These are phyloP conservation scores for Oreocharis arfaki DNA, from an alignment of 2,113 vertebrate species.

Conservation along the genomic window DNA sequence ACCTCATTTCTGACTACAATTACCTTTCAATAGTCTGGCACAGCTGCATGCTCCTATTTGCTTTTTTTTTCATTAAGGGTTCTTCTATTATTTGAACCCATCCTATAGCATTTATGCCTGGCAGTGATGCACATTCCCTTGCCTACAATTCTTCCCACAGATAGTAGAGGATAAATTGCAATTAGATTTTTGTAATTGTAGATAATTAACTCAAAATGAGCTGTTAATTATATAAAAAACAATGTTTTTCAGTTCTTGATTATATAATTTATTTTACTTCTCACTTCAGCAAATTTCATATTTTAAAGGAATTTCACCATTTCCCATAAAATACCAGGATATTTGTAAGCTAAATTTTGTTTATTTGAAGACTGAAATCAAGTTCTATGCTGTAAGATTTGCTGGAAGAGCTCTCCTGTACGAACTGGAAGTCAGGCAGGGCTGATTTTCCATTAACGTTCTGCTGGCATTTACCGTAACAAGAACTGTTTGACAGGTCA, in stretches of 20 bases:
- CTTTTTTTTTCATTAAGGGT: conserved; percentile 67
- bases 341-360: conserved; percentile 49
- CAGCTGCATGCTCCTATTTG: conserved; percentile 62
- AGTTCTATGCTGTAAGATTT: conserved; percentile 39
- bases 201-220: conserved; percentile 80
- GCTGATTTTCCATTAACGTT: conserved; percentile 18
- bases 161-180: conserved; percentile 77
- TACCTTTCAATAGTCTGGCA: conserved; percentile 62
- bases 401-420: conserved; percentile 10
- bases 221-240: conserved; percentile 75
- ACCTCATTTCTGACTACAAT: conserved; percentile 66
- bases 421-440: conserved; percentile 10
- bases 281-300: conserved; percentile 63
- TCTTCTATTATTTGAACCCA: conserved; percentile 64
- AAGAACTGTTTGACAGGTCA: not conserved
- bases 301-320: conserved; percentile 60
- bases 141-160: conserved; percentile 68
- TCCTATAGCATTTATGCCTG: conserved; percentile 58
- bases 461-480: not conserved
- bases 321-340: conserved; percentile 28
- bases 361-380: conserved; percentile 63
- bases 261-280: conserved; percentile 73
- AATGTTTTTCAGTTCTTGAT: conserved; percentile 71
- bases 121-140: conserved; percentile 61
- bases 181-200: conserved; percentile 78